These are phyloP conservation scores for Drosophila saltans DNA, from an alignment of 1,140 invertebrate species.

Conservation along the genomic window DNA sequence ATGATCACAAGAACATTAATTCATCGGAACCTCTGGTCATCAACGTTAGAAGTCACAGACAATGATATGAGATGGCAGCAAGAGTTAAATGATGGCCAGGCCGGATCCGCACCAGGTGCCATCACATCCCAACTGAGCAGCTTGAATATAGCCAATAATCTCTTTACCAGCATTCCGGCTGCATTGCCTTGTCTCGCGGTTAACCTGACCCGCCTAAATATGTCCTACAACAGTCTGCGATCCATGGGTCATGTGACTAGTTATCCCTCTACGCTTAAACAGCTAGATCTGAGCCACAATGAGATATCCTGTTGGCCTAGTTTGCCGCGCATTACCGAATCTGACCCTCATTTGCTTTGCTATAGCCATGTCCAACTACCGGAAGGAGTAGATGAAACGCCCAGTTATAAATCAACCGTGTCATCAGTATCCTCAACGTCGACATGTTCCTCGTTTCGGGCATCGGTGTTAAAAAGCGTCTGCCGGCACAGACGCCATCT, in stretches of 20 bases:
- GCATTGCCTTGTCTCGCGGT: slow-evolving; percentile 95
- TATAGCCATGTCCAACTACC: slow-evolving; percentile 83
- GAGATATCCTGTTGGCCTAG: slow-evolving; percentile 94
- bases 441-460: slow-evolving; percentile 85
- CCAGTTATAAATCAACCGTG: slow-evolving; percentile 57
- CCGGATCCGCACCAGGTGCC: slow-evolving; percentile 67
- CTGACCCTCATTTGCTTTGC: slow-evolving; percentile 86
- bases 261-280: slow-evolving; percentile 94
- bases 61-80: slow-evolving; percentile 85
- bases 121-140: slow-evolving; percentile 86
- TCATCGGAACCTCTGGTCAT: slow-evolving; percentile 90
- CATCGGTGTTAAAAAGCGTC: slow-evolving; percentile 90
- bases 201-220: slow-evolving; percentile 92
- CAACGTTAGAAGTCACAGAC: slow-evolving; percentile 88
- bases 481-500: slow-evolving; percentile 93
- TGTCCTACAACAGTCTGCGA: slow-evolving; percentile 93
- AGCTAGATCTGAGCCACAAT: slow-evolving; percentile 97
- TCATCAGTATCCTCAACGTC: slow-evolving; percentile 45
- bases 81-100: slow-evolving; percentile 50
- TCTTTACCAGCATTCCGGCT: slow-evolving; percentile 93
- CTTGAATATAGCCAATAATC: slow-evolving; percentile 95
- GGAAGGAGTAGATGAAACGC: slow-evolving; percentile 85
- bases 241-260: slow-evolving; percentile 95
- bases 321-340: slow-evolving; percentile 88
- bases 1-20: slow-evolving; percentile 84